These are phyloP conservation scores for Diachasma alloeum DNA, from an alignment of 1,140 invertebrate species.

Conservation along the genomic window DNA sequence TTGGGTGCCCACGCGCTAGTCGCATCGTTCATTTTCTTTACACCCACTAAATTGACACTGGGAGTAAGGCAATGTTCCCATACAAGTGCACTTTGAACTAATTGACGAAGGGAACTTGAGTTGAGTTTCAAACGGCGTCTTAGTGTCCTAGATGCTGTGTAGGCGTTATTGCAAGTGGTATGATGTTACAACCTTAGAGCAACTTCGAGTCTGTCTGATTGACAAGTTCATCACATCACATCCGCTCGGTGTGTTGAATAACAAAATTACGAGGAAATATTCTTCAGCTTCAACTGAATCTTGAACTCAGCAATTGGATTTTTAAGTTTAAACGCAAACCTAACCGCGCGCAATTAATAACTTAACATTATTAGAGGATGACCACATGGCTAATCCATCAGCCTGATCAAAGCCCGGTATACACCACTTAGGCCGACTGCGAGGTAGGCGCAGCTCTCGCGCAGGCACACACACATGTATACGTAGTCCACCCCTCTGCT, in stretches of 20 bases:
- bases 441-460: background rate
- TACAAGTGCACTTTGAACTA: constrained; percentile 30
- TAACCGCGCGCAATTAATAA: background rate
- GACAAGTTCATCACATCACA: background rate
- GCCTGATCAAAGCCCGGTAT: constrained; percentile 15
- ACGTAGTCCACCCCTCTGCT: too few species aligned
- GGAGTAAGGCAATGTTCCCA: constrained; percentile 20
- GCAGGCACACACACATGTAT: too few species aligned
- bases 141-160: background rate
- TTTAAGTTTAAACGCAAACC: background rate
- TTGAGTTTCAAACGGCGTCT: background rate
- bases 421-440: background rate
- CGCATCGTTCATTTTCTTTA: background rate
- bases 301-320: too few species aligned
- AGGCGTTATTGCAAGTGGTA: background rate
- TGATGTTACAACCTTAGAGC: background rate
- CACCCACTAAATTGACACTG: constrained; percentile 7
- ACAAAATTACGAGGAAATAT: background rate
- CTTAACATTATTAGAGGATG: background rate
- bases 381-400: constrained; percentile 17
- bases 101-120: constrained; percentile 16
- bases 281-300: background rate
- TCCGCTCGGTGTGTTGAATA: too few species aligned
- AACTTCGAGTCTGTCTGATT: background rate
- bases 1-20: too few species aligned